Evolutionary conservation across 2,888 invertebrate species (phyloP), one percentile per base, ranked within the genome.

Genomic region (Mythimna ferrago): DNA sequence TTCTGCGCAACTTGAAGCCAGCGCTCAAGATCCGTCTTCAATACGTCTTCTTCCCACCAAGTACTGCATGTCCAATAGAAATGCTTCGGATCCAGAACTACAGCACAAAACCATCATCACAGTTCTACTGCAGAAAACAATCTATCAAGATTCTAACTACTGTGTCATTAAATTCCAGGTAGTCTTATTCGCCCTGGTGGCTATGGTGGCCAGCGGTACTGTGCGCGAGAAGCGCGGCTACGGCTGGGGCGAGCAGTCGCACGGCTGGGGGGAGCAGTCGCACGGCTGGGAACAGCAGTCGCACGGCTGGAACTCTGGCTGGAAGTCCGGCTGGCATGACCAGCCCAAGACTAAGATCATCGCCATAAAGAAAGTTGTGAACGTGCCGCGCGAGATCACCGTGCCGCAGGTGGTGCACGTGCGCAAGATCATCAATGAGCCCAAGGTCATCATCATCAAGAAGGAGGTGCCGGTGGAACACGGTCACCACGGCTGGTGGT

Each of bases 391-490:
- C 65, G 89, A 90, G 35, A 87, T 92, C 51, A 83, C 81, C 58
- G 88, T 91, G 41, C 92, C 93, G 11, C 89, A 91, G 73, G 89
- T 91, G 14, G 86, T 92, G 56, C 82, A 85, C 54, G 91, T 92
- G 19, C 91, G 88, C 77, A 93, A 91, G 77, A 85, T 92, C 51
- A 89, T 94, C 78, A 88, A 90, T 66, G 91, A 91, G 75, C 92
- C 91, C 21, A 90, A 91, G 85, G 92, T 92, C 78, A 89, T 93
- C 83, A 89, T 93, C 70, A 92, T 93, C 71, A 94, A 93, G 85
- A 86, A 89, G 80, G 89, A 92, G 63, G 91, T 94, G 68, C 87
- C 93, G 60, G 86, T 89, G 56, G 26, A 66, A 26, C 41, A 56
- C 19, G 56, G 16, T 4, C 44, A 62, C 41, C 65, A 65, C 35